These are phyloP conservation scores for Halisarca cf. caerulea DNA, from an alignment of 37 sponge, comb jelly and placozoan genomes.

Conservation along the genomic window DNA sequence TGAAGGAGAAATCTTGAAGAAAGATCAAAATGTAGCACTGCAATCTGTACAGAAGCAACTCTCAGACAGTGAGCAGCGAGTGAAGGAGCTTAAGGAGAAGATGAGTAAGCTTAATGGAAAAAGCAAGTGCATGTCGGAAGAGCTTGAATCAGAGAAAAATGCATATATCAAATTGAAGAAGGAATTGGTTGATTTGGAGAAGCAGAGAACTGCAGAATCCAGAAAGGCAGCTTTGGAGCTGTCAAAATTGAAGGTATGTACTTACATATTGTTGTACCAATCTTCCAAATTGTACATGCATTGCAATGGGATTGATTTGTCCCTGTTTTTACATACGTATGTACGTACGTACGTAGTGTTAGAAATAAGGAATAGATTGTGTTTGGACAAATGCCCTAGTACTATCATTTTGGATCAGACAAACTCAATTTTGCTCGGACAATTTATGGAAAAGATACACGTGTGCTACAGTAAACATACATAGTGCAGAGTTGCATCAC, in stretches of 20 bases:
- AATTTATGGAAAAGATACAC: too few species aligned
- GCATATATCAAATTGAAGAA: background rate
- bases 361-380: too few species aligned
- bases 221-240: conserved; percentile 7
- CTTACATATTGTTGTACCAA: too few species aligned
- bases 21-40: background rate
- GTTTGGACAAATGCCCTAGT: too few species aligned
- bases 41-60: background rate
- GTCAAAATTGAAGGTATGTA: background rate
- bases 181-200: background rate
- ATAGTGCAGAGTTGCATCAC: too few species aligned
- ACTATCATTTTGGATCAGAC: too few species aligned
- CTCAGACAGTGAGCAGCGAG: background rate
- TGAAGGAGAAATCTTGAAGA: background rate
- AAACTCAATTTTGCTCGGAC: too few species aligned
- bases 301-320: too few species aligned
- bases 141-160: conserved; percentile 10
- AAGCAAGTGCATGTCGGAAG: background rate
- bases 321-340: background rate
- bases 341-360: background rate
- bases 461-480: too few species aligned
- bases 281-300: too few species aligned
- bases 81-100: conserved; percentile 8
- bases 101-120: background rate
- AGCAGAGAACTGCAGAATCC: background rate